phyloP scores from a whole-genome alignment of 2,113 vertebrate genomes.

The Galbula dea region DNA sequence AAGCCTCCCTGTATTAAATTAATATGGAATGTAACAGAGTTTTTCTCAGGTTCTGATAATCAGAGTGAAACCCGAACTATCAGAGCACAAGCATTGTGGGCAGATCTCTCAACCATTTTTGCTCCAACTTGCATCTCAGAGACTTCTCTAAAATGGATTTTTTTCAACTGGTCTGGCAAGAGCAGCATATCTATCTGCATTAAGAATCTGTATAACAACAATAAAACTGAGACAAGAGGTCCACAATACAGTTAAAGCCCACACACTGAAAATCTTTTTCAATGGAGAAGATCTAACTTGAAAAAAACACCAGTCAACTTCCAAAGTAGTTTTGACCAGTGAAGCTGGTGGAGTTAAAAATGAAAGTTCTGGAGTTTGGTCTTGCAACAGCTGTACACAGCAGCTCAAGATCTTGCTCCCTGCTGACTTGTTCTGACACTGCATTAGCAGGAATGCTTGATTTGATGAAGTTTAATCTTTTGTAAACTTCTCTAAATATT shows the following conservation, averaged over 20 bases:
- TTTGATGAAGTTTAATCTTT: slow-evolving; percentile 1
- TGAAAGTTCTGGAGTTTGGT: background rate
- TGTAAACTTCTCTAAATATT: slow-evolving; percentile 52
- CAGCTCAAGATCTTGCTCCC: background rate
- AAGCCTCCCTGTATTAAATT: background rate
- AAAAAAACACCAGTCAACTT: background rate
- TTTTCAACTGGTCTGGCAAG: background rate
- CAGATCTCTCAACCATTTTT: background rate
- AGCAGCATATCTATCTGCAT: background rate
- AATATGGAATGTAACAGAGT: background rate
- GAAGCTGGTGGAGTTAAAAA: background rate
- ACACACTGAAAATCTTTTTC: background rate
- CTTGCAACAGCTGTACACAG: slow-evolving; percentile 18
- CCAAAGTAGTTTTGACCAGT: slow-evolving; percentile 1
- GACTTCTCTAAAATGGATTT: background rate
- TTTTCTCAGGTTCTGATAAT: background rate
- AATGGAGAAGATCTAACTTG: background rate
- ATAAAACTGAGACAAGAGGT: background rate
- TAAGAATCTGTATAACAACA: background rate
- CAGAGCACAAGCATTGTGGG: background rate
- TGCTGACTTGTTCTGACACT: background rate
- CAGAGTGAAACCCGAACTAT: background rate
- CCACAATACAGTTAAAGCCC: background rate
- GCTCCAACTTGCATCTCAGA: background rate
- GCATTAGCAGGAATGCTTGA: background rate